Base-by-base conservation (phyloP, 2,797 vertebrate species). In the Nyctibius grandis region DNA sequence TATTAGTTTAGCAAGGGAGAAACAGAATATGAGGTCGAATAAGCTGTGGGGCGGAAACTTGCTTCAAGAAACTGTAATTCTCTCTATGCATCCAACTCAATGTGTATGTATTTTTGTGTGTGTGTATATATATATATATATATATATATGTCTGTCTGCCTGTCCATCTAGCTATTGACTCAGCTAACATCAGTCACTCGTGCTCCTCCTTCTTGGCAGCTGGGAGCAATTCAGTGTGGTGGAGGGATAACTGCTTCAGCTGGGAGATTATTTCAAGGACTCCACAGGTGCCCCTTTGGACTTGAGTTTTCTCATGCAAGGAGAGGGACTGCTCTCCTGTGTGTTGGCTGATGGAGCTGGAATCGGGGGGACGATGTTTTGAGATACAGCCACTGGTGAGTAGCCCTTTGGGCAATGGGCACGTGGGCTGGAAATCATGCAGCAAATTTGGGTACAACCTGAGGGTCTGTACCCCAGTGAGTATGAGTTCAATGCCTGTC, bases 61-160 rank as follows among this genome's bases (percentile, higher is more conserved):
- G 59, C 82, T 74, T 40, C 15, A 54, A 79, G 85, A 67, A 60
- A 76, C 17, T 57, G 56, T 15, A 45, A 29, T 70, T 83, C 51
- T 73, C 50, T 48, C 18, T 19, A 10, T 42, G 26, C 21, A 17
- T 68, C 75, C 75, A 26, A 6, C 31, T 65, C 44, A 16, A 12
- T 11, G 36, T 47, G 20, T 31, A 11, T 12, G 9, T 13, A 12
- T 22, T 33, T n/a, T 11, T 9, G 44, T 12, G 19, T 53, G 33
- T 15, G 6, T 44, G 0, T 2, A 13, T 12, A 6, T 42, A 0
- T 1, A 2, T 25, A 29, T 22, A 20, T 6, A 3, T 31, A 3
- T 15, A 23, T 72, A 57, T 28, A 6, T 69, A 36, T n/a, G 3
- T 29, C 53, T 8, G 6, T 40, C 87, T 81, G 28, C 28, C 68